Base-by-base conservation (phyloP, 2,888 invertebrate species). In the Pogonocherus hispidulus region DNA sequence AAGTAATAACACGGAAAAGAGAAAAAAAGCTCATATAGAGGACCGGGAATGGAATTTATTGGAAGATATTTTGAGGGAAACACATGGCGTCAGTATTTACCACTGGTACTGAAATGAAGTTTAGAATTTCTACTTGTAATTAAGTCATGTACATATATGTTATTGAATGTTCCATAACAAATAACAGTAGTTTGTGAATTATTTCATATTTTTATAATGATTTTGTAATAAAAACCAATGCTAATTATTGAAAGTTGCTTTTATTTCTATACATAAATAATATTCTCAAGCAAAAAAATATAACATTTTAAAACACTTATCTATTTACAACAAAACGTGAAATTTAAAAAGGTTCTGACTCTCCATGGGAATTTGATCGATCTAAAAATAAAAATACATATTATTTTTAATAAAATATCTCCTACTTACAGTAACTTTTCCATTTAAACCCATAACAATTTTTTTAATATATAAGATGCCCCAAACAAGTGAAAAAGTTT, bases 51-150 rank as follows among this genome's bases (percentile, higher is more conserved):
- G 20, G 64, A 66, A 41, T 66, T 47, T 76, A 56, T 70, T 79
- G 84, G 91, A 91, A 83, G 87, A 87, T 77, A 86, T 91, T 78
- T 87, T 91, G 83, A 87, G 88, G 86, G 88, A 89, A 84, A 90
- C 89, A 76, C 91, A 91, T 80, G 91, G 91, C 78, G 90, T 90
- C 82, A 87, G 87, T 80, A 84, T 87, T 73, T 90, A 89, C 85
- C 90, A 91, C 81, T 87, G 89, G 84, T 80, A 84, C 77, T 84
- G 86, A 83, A 71, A 37, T 18, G 44, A 27, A 35, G 47, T 16
- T 19, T 63, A 51, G 51, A 11, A 35, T 20, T 56, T 14, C 5
- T 23, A 44, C 11, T 41, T 54, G 20, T 62, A 35, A 37, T 62
- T 35, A 51, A 16, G 22, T 49, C 3, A 18, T 20, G 27, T 62